phyloP scores from a whole-genome alignment of 2,888 invertebrate genomes.

The Periphyllus acericola region DNA sequence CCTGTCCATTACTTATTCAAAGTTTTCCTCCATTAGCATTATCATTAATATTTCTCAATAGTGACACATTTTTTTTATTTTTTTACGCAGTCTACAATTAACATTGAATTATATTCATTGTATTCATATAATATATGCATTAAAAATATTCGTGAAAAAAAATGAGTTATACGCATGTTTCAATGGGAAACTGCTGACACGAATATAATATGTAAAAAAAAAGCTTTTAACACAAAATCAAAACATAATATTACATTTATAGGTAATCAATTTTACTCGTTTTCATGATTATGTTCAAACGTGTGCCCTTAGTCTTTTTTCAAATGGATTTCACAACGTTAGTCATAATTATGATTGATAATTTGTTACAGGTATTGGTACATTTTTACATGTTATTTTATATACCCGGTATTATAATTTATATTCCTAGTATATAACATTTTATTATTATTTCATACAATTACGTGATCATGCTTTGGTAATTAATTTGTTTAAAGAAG shows the following conservation, averaged over 20 bases:
- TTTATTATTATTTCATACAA: too few species aligned
- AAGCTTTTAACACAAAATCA: neutral
- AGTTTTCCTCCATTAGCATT: slow-evolving; percentile 36
- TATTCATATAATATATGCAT: neutral
- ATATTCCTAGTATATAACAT: too few species aligned
- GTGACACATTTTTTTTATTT: neutral
- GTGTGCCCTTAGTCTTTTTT: neutral
- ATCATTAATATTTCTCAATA: slow-evolving; percentile 15
- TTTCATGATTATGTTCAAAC: neutral
- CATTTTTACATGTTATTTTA: neutral
- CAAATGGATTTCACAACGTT: neutral
- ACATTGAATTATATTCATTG: neutral
- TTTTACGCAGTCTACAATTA: neutral
- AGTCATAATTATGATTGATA: too few species aligned
- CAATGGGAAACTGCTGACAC: neutral
- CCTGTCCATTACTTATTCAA: slow-evolving; percentile 30
- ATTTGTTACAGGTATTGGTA: too few species aligned
- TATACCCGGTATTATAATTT: too few species aligned
- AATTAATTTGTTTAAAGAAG: too few species aligned
- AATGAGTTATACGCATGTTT: neutral
- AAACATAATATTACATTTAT: neutral
- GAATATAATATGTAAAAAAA: neutral
- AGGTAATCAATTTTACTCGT: neutral
- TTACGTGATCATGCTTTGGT: too few species aligned
- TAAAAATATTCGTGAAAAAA: neutral